Percentiles rank a stretch among this genome's conserved stretches.
Conservation (phyloP, 2,113 vertebrate species). For the Chlamydotis undulata region DNA sequence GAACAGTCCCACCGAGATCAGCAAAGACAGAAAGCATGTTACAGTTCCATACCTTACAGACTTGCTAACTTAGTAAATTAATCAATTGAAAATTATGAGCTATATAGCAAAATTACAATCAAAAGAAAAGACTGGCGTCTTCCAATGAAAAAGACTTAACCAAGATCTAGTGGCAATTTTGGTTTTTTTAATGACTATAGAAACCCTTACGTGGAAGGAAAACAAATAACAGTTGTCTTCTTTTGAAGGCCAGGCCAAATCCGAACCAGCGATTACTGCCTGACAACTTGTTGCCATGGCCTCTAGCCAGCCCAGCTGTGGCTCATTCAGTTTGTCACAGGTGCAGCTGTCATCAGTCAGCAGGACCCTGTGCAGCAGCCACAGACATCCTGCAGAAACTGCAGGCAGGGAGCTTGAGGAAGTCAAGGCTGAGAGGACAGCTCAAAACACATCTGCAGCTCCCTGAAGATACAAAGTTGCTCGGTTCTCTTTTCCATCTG, state of each 20-base stretch:
- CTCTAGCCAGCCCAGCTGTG: background rate
- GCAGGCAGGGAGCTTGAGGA: background rate
- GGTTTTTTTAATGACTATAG: background rate
- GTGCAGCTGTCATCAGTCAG: background rate
- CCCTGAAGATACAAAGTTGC: background rate
- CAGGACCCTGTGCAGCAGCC: background rate
- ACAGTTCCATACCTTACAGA: background rate
- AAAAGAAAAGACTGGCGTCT: background rate
- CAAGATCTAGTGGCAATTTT: background rate
- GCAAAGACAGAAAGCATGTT: background rate
- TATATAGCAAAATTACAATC: background rate
- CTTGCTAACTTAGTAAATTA: background rate
- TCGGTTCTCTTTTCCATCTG: background rate
- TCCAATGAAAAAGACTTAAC: background rate
- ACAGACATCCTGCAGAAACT: background rate
- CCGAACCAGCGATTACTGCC: background rate
- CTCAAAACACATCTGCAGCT: background rate
- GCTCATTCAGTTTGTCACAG: background rate
- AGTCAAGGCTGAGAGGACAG: background rate
- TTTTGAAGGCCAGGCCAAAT: background rate
- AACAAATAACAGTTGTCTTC: background rate
- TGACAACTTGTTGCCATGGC: background rate
- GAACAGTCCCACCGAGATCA: background rate
- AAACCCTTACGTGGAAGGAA: background rate
- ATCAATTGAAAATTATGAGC: background rate